phyloP scores from a whole-genome alignment of 1,140 invertebrate species.

The Whitmania pigra region DNA sequence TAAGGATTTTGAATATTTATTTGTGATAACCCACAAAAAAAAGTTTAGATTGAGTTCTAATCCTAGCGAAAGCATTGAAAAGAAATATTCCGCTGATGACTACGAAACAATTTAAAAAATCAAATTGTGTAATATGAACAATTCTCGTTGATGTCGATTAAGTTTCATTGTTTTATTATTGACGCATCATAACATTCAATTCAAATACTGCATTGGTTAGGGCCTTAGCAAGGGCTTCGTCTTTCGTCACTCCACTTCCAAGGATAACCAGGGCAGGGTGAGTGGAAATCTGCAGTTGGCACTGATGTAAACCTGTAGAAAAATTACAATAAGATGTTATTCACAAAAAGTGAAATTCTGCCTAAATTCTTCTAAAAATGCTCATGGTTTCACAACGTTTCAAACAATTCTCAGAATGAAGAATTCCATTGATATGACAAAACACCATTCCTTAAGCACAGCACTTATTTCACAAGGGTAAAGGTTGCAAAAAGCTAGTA shows the following conservation, averaged over 20 bases:
- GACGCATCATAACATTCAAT: slow-evolving; percentile 72
- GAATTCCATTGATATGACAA: neutral
- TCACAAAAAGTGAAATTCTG: neutral
- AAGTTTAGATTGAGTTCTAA: too few relatives aligned
- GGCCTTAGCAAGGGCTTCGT: slow-evolving; percentile 70
- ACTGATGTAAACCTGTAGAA: slow-evolving; percentile 59
- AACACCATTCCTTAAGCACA: neutral
- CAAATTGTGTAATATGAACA: too few relatives aligned
- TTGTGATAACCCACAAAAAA: too few relatives aligned
- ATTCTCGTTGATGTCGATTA: too few relatives aligned
- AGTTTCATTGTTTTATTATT: too few relatives aligned
- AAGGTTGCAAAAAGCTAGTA: neutral
- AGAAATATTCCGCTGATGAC: too few relatives aligned
- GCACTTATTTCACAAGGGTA: too few relatives aligned
- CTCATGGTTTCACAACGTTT: neutral
- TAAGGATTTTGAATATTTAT: too few relatives aligned
- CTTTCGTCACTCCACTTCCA: slow-evolving; percentile 63
- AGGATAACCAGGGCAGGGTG: slow-evolving; percentile 82
- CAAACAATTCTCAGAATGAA: neutral
- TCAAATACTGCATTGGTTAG: slow-evolving; percentile 82
- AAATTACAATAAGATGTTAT: neutral
- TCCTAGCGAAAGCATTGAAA: too few relatives aligned
- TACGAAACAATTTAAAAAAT: too few relatives aligned
- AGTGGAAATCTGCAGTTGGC: slow-evolving; percentile 82
- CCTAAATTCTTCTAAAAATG: neutral